Percentiles rank a stretch among this genome's conserved stretches.
Evolutionary conservation across 2,113 vertebrate genomes (phyloP).

Genomic region (Rhabdornis inornatus): DNA sequence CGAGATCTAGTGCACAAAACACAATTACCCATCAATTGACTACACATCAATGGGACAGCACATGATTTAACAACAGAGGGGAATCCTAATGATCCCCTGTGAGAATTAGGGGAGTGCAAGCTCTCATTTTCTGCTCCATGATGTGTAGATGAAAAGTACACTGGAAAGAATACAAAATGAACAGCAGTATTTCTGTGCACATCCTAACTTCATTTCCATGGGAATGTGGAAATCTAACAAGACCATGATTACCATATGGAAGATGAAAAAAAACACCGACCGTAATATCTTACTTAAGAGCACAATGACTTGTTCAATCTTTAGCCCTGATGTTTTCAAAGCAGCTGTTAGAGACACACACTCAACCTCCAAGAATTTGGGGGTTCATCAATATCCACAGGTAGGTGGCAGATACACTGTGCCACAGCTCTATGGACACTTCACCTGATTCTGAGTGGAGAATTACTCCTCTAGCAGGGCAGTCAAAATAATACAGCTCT

Average conservation of each 20-base stretch:
- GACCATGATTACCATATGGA: background rate
- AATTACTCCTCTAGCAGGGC: background rate
- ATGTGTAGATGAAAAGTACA: constrained; percentile 46
- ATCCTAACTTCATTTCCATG: constrained; percentile 31
- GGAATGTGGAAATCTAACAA: constrained; percentile 1
- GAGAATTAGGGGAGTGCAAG: constrained; percentile 37
- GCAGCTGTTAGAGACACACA: accelerated
- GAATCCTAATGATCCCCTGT: constrained; percentile 57
- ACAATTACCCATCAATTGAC: constrained; percentile 43
- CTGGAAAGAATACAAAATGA: constrained; percentile 38
- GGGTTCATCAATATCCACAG: background rate
- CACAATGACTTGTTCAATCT: background rate
- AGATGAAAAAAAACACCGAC: background rate
- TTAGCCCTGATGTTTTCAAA: background rate
- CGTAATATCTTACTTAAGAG: background rate
- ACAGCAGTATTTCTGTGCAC: background rate
- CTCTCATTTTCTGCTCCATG: constrained; percentile 62
- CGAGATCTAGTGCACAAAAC: background rate
- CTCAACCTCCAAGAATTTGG: background rate
- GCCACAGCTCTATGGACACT: background rate
- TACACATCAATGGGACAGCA: constrained; percentile 38
- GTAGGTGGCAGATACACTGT: background rate
- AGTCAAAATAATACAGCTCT: background rate
- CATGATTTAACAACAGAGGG: constrained; percentile 44
- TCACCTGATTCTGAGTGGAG: background rate